Evolutionary conservation across 2,797 vertebrate species (phyloP), one percentile per base, ranked within the genome.

Genomic region (Sebastolobus altivelis): DNA sequence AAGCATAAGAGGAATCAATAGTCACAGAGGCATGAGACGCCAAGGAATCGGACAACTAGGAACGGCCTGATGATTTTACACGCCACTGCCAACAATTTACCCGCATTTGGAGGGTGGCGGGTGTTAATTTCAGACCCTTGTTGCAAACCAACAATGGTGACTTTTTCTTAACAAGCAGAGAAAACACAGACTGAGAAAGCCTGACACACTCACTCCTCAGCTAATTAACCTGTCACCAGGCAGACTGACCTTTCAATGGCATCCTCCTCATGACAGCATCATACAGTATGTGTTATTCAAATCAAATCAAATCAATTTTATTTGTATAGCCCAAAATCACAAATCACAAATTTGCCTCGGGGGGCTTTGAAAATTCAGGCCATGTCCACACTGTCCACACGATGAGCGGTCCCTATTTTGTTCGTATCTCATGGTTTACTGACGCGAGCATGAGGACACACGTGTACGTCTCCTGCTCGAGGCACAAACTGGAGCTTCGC

Each of bases 211-310:
- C 62, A 49, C 10, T 18, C 22, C 29, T 60, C 38, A 46, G 38
- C 40, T 72, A 72, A 60, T 60, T 20, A 49, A 46, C 18, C 38
- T 13, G 37, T 71, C 54, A 71, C 2, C 35, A 59, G 68, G 14
- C 35, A 29, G 16, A 29, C 68, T 59, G 37, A 58, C 68, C 68
- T 46, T 46, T 60, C 18, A 61, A 0, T 46, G 12, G 16, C 27
- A 31, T 72, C 18, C 27, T 33, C 56, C 27, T 40, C 25, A 12
- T 31, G 55, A 43, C 37, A 71, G 25, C 55, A 58, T 71, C 43
- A 33, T 33, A 3, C 31, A 31, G 31, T 31, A 49, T 49, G 38
- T 66, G 27, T 49, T 49, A 49, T 18, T 25, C 25, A 25, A 25
- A 25, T 25, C 25, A 25, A 25, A 25, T 25, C 25, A 25, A 25